Conservation (phyloP, 2,797 vertebrate genomes). For the Semotilus atromaculatus region DNA sequence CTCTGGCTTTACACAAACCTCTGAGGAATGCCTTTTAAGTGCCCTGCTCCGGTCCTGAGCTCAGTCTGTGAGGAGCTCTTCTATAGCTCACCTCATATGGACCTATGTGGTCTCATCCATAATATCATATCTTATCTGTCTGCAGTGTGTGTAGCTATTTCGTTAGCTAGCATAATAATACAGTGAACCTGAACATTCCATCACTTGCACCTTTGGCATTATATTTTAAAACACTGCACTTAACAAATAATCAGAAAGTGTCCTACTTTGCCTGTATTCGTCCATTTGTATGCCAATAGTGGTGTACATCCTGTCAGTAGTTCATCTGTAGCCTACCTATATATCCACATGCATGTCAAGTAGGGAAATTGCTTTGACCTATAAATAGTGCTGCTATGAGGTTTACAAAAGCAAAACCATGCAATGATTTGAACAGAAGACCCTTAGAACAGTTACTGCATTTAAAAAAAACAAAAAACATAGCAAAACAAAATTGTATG, state of each 20-base stretch:
- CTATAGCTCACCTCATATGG: constrained; percentile 54
- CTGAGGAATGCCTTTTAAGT: constrained; percentile 58
- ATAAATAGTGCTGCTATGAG: constrained; percentile 18
- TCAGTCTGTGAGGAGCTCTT: constrained; percentile 38
- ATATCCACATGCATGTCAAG: constrained; percentile 7
- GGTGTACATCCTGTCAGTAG: background rate
- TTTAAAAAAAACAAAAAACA: background rate
- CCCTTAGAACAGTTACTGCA: background rate
- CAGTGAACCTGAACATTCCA: background rate
- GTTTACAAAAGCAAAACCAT: constrained; percentile 2
- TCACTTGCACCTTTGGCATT: background rate
- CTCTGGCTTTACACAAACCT: constrained; percentile 52
- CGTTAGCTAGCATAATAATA: background rate
- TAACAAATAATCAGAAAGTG: background rate
- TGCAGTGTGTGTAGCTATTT: background rate
- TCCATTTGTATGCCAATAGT: background rate
- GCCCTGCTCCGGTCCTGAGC: constrained; percentile 42
- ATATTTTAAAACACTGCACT: background rate
- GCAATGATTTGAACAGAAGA: background rate
- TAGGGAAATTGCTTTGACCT: constrained; percentile 7
- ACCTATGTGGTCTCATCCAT: constrained; percentile 33
- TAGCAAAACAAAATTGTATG: background rate
- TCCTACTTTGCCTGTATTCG: background rate
- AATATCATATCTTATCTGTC: background rate
- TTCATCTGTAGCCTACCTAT: constrained; percentile 5